Base-by-base conservation (phyloP, 37 sponge, comb jelly and placozoan genomes). In the Oopsacas minuta region DNA sequence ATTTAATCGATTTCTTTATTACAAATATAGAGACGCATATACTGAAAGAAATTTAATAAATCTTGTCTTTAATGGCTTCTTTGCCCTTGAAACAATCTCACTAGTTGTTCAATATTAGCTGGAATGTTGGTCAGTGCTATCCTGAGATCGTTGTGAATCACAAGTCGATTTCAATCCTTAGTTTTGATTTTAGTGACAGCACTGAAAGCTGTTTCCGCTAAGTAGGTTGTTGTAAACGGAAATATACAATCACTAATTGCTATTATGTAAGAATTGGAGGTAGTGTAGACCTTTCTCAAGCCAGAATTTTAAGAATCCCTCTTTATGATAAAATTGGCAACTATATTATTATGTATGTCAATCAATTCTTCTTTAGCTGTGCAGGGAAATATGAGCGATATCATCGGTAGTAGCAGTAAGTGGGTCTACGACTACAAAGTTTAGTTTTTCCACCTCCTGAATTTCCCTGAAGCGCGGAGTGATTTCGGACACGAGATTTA, bases 131-230 rank as follows among this genome's bases (percentile, higher is more conserved):
- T 61, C 75, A 42, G 49, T 61, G 75, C 75, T 34, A 61, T 61
- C 28, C 75, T 61, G 75, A 61, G 75, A 61, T 61, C 75, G 75
- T 61, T 61, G 22, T 61, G 75, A 61, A 61, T 61, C 22, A 61
- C 75, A 61, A 61, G 75, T 32, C 75, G 75, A 61, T 61, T 61
- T 25, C 75, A 34, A 61, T 25, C 75, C 75, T 61, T 61, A 61
- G 75, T 61, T 61, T 61, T 61, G 75, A 61, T 20, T 3, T 32
- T 34, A 3, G 75, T 61, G 75, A 61, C 75, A 32, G 75, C 75
- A 61, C 75, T 61, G 75, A 61, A 46, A 61, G 75, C 75, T 61
- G 75, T 61, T 61, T 61, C 75, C 75, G 75, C 75, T 61, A 61
- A 61, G 75, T 61, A 61, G 3, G 75, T 61, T 61, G 75, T 61